Conservation (phyloP, 2,113 vertebrate species). For the Scatophagus argus region DNA sequence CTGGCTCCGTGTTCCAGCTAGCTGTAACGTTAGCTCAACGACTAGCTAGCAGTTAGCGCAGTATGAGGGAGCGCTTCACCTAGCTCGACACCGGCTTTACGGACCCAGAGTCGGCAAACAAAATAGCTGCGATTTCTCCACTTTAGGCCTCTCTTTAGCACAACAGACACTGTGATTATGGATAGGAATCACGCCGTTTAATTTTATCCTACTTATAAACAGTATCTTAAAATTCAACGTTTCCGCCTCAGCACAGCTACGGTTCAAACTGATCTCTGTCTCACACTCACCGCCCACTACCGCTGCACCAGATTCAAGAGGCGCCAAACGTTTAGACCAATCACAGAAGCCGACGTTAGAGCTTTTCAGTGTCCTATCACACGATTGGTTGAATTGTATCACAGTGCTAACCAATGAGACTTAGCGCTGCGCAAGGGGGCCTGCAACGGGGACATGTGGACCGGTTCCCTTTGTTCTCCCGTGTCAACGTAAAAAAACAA, state of each 20-base stretch:
- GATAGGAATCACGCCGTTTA: not conserved
- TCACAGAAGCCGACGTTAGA: constrained; percentile 45
- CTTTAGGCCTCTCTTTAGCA: too few relatives aligned
- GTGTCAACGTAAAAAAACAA: too few relatives aligned
- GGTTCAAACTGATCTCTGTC: constrained; percentile 74
- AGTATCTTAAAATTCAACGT: constrained; percentile 43
- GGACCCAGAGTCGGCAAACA: constrained; percentile 28
- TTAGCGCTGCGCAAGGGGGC: too few relatives aligned
- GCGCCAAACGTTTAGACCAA: constrained; percentile 85
- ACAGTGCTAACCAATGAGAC: constrained; percentile 64
- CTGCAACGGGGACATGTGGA: too few relatives aligned
- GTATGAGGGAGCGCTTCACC: constrained; percentile 59
- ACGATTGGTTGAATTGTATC: constrained; percentile 37
- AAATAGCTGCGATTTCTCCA: not conserved
- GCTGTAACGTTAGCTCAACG: constrained; percentile 66
- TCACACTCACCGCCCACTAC: constrained; percentile 77
- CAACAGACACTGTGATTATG: accelerated
- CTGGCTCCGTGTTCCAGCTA: constrained; percentile 50
- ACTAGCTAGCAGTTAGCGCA: constrained; percentile 74
- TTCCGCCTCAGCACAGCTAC: constrained; percentile 72
- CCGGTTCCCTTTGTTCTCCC: too few relatives aligned
- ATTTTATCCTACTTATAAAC: not conserved
- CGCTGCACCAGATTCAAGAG: constrained; percentile 75
- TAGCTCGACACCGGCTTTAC: constrained; percentile 73
- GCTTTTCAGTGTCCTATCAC: constrained; percentile 9